These are phyloP conservation scores for Amorpha juglandis DNA, from an alignment of 2,888 invertebrate species.

Conservation along the genomic window DNA sequence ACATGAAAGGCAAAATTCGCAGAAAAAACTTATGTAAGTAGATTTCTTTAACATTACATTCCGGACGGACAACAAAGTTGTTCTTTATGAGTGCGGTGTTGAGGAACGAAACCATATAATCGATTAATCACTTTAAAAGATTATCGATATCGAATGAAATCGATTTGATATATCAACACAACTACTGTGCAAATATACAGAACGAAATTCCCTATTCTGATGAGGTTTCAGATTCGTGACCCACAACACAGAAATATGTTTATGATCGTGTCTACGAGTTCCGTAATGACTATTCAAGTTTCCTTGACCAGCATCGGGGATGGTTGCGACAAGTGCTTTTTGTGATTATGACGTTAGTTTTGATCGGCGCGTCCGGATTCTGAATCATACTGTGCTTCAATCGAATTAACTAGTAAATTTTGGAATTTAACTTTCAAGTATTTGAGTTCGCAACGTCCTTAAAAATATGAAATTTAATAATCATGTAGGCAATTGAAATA, in stretches of 20 bases:
- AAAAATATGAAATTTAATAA: too few relatives aligned
- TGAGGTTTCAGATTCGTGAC: not conserved
- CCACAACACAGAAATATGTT: constrained; percentile 3
- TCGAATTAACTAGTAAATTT: not conserved
- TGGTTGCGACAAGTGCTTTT: constrained; percentile 41
- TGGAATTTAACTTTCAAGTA: not conserved
- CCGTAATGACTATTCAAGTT: constrained; percentile 35
- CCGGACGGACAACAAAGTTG: too few relatives aligned
- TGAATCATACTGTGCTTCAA: not conserved
- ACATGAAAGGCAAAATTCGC: too few relatives aligned
- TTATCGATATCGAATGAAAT: not conserved
- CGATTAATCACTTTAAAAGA: too few relatives aligned
- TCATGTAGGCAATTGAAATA: too few relatives aligned
- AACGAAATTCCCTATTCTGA: not conserved
- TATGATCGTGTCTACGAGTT: constrained; percentile 30
- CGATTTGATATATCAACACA: not conserved
- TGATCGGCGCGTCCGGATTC: constrained; percentile 13
- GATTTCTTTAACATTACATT: too few relatives aligned
- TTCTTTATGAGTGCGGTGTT: too few relatives aligned
- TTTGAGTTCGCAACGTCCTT: too few relatives aligned
- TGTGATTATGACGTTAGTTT: constrained; percentile 11
- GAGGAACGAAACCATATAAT: too few relatives aligned
- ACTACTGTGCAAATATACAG: not conserved
- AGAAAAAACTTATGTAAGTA: too few relatives aligned
- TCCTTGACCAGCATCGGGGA: constrained; percentile 48